Percentiles rank a stretch among this genome's conserved stretches.
These are phyloP conservation scores for Mustela lutreola DNA, from an alignment of 2,113 vertebrate genomes.

Conservation along the genomic window DNA sequence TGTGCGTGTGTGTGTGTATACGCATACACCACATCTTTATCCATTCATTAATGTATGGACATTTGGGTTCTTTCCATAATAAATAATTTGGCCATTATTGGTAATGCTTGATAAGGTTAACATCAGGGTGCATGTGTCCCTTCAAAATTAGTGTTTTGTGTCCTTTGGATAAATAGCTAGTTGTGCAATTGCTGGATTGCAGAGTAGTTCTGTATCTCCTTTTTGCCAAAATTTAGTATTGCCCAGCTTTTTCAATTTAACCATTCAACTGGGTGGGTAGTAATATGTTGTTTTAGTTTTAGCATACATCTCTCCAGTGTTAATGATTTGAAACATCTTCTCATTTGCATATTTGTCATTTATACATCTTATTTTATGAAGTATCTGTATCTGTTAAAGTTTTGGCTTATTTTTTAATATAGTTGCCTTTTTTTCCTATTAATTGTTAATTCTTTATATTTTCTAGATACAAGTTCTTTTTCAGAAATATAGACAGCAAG, in stretches of 20 bases:
- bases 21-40: not conserved
- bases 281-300: not conserved
- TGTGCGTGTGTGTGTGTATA: not conserved
- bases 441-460: not conserved
- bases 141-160: not conserved
- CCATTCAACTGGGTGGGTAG: not conserved
- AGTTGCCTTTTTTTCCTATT: not conserved
- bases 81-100: not conserved
- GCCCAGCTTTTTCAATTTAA: not conserved
- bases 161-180: not conserved
- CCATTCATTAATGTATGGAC: not conserved
- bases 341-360: not conserved
- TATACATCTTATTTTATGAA: not conserved
- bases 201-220: not conserved
- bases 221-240: not conserved
- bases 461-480: not conserved
- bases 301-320: not conserved
- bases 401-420: not conserved
- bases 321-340: conserved; percentile 5
- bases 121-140: not conserved
- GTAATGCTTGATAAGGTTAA: not conserved
- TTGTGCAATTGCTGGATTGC: not conserved
- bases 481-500: not conserved
- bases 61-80: not conserved
- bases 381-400: not conserved